Base-by-base conservation (phyloP, 1,140 invertebrate genomes). In the Lucilia sericata region DNA sequence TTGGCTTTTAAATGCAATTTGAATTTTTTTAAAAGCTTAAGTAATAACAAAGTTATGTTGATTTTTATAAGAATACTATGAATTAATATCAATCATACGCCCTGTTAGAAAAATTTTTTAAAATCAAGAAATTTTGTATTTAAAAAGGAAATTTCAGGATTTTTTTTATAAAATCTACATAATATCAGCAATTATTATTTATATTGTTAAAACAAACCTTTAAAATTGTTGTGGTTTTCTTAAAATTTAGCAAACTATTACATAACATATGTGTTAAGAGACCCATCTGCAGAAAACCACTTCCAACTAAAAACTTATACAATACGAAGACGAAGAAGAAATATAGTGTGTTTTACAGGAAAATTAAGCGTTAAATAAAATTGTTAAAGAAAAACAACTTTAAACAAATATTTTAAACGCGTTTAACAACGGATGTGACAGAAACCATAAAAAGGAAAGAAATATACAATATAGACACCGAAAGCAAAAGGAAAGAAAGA, bases 1-100 rank as follows among this genome's bases (percentile, higher is more conserved):
- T 25, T 60, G n/a, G 55, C 55, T 60, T 60, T 70, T 21, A 21
- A 1, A 9, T 0, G 0, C 65, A 70, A 2, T 70, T 12, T 12
- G 25, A 70, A 70, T 25, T 70, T 70, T 21, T 70, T 3, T 12
- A 60, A 7, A 2, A 21, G 8, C 65, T 21, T 70, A 10, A 10
- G 4, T 65, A 65, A 21, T 9, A 70, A 21, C 21, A 70, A 25
- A 70, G 19, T 70, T 70, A 21, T 70, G 2, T 2, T 25, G 2
- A 10, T 8, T 70, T 70, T 70, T 70, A 0, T 25, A 5, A 70
- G 9, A 21, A 19, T 9, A 70, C 65, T 21, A 19, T 2, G 19
- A 19, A 70, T 70, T 70, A 70, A 70, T 70, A 70, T 70, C n/a
- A 70, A 70, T 70, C 65, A 70, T 70, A 70, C 65, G 65, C 9